These are phyloP conservation scores for Palaemon carinicauda DNA, from an alignment of 1,140 invertebrate genomes.

Conservation along the genomic window DNA sequence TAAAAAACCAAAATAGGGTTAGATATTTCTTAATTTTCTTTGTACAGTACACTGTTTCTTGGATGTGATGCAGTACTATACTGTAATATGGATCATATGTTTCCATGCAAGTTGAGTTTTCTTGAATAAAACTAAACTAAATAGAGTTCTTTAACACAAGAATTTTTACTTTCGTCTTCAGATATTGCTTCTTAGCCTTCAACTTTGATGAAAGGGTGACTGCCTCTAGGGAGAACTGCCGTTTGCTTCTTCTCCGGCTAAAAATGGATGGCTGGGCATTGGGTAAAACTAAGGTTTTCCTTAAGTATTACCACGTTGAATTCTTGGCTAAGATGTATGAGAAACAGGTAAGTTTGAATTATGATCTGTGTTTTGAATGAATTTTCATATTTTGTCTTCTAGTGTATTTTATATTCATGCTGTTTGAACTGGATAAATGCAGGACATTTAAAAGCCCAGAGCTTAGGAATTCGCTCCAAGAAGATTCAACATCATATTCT, in stretches of 20 bases:
- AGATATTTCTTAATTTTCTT: too few relatives aligned
- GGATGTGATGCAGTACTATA: too few relatives aligned
- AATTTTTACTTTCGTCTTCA: constrained; percentile 63
- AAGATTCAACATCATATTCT: too few relatives aligned
- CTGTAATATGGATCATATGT: too few relatives aligned
- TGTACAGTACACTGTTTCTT: too few relatives aligned
- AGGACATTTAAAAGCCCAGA: too few relatives aligned
- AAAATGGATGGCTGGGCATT: constrained; percentile 85
- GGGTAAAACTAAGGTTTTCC: constrained; percentile 84
- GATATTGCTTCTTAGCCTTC: constrained; percentile 83
- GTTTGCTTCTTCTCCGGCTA: constrained; percentile 74
- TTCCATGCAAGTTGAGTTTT: too few relatives aligned
- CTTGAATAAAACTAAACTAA: background rate
- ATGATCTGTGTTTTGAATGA: background rate
- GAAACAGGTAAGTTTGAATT: constrained; percentile 68
- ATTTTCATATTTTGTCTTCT: too few relatives aligned
- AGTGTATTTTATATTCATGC: too few relatives aligned
- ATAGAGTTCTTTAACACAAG: background rate
- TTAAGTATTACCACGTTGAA: constrained; percentile 88
- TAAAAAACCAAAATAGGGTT: too few relatives aligned
- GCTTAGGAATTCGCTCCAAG: too few relatives aligned
- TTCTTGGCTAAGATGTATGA: constrained; percentile 81
- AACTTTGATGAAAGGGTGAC: constrained; percentile 76
- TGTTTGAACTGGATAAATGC: background rate
- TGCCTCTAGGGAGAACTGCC: constrained; percentile 77